Evolutionary conservation across 2,888 invertebrate genomes (phyloP).

Genomic region (Criorhina ranunculi): DNA sequence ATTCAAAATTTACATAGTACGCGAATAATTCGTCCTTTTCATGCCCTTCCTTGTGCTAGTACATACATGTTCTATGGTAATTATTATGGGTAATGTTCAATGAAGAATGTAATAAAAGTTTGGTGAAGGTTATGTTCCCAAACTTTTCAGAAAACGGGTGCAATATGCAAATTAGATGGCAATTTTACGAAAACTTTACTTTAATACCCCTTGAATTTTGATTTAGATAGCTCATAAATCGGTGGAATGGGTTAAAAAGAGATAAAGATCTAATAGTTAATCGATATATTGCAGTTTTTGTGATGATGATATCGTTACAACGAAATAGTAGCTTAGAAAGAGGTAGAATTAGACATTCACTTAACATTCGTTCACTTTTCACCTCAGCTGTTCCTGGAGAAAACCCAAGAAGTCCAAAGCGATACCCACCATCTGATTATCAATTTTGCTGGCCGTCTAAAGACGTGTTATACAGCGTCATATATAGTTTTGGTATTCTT

Average conservation of each 20-base stretch:
- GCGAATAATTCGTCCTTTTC: conserved; percentile 17
- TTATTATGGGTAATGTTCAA: conserved; percentile 57
- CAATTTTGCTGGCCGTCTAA: no score
- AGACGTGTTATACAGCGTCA: no score
- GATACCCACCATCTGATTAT: no score
- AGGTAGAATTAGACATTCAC: no score
- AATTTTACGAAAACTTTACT: conserved; percentile 41
- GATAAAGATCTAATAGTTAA: conserved; percentile 13
- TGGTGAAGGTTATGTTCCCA: conserved; percentile 51
- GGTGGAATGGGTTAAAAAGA: conserved; percentile 1
- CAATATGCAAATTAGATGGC: conserved; percentile 65
- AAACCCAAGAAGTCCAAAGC: no score
- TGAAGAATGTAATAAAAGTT: conserved; percentile 51
- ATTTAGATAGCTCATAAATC: conserved; percentile 35
- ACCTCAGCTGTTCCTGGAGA: no score
- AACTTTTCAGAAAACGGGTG: conserved; percentile 36
- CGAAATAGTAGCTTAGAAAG: no score
- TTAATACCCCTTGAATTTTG: conserved; percentile 35
- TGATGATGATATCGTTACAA: no score
- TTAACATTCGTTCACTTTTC: no score
- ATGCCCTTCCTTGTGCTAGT: conserved; percentile 15
- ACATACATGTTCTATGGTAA: conserved; percentile 55
- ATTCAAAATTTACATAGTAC: conserved; percentile 22
- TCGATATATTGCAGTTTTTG: conserved; percentile 11
- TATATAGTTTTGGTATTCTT: no score